Evolutionary conservation across 2,888 invertebrate genomes (phyloP).

Genomic region (Sturmia bella): DNA sequence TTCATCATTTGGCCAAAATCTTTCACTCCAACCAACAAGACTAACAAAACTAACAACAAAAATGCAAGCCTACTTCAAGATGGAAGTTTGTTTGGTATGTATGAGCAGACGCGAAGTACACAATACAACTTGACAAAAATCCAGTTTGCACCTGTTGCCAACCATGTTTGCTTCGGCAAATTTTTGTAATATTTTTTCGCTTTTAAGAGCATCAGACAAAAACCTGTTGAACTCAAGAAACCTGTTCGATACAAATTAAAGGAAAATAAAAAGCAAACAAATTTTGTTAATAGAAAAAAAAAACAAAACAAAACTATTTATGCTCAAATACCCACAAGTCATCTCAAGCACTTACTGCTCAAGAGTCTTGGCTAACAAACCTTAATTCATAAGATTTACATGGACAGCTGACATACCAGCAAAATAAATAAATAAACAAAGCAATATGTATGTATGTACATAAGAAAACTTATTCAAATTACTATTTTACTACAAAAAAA

Average conservation of each 20-base stretch:
- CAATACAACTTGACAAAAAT: slow-evolving; percentile 12
- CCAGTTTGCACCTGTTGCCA: slow-evolving; percentile 64
- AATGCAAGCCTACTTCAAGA: slow-evolving; percentile 11
- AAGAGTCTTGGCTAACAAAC: slow-evolving; percentile 26
- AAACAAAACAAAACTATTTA: slow-evolving; percentile 3
- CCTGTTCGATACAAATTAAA: slow-evolving; percentile 41
- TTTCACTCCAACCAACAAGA: not conserved
- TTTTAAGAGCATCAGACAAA: slow-evolving; percentile 35
- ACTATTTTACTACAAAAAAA: not conserved
- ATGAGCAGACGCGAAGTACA: slow-evolving; percentile 15
- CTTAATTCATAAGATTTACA: slow-evolving; percentile 39
- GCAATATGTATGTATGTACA: not conserved
- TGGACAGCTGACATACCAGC: slow-evolving; percentile 20
- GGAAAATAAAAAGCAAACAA: not conserved
- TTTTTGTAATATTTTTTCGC: slow-evolving; percentile 64
- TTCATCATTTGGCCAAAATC: not conserved
- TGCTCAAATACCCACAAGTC: slow-evolving; percentile 1
- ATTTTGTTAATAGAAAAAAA: not conserved
- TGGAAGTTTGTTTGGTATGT: slow-evolving; percentile 16
- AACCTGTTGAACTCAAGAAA: slow-evolving; percentile 43
- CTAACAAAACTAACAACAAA: not conserved
- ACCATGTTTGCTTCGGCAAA: slow-evolving; percentile 31
- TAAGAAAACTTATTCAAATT: not conserved
- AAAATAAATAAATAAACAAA: not conserved
- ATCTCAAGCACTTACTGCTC: not conserved